Evolutionary conservation across 2,797 vertebrate species (phyloP).

Genomic region (Coluber constrictor): DNA sequence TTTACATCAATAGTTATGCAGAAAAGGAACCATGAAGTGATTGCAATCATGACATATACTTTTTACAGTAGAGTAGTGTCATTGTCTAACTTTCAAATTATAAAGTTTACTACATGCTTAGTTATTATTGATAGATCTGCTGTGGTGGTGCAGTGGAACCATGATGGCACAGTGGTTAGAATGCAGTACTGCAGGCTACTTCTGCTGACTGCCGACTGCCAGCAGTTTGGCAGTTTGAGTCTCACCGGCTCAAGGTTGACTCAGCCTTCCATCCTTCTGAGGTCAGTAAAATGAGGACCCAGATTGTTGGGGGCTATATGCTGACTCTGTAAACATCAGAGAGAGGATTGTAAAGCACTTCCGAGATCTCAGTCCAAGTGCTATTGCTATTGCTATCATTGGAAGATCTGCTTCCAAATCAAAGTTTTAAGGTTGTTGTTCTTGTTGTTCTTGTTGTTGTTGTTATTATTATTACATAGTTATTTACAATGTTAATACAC

Average conservation of each 20-base stretch:
- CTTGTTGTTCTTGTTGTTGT: too few species aligned
- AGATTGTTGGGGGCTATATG: too few species aligned
- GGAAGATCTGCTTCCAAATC: slow-evolving; percentile 63
- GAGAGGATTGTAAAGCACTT: too few species aligned
- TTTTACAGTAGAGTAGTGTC: slow-evolving; percentile 63
- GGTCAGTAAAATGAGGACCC: too few species aligned
- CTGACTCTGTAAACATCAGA: too few species aligned
- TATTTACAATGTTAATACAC: slow-evolving; percentile 43
- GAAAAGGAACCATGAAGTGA: slow-evolving; percentile 69
- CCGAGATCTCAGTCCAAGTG: too few species aligned
- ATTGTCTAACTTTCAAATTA: slow-evolving; percentile 59
- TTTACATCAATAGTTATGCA: slow-evolving; percentile 63
- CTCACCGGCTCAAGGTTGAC: too few species aligned
- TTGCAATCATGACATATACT: slow-evolving; percentile 72
- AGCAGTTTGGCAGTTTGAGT: too few species aligned
- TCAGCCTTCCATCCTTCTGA: too few species aligned
- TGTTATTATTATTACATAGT: slow-evolving; percentile 26
- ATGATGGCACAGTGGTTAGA: too few species aligned
- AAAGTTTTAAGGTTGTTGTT: slow-evolving; percentile 53
- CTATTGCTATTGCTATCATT: slow-evolving; percentile 37
- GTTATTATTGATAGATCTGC: slow-evolving; percentile 60
- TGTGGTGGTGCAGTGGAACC: not conserved
- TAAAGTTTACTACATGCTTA: slow-evolving; percentile 64
- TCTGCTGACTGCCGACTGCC: too few species aligned
- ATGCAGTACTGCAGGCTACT: too few species aligned